Evolutionary conservation across 2,113 vertebrate genomes (phyloP).

Genomic region (Phaethon lepturus): DNA sequence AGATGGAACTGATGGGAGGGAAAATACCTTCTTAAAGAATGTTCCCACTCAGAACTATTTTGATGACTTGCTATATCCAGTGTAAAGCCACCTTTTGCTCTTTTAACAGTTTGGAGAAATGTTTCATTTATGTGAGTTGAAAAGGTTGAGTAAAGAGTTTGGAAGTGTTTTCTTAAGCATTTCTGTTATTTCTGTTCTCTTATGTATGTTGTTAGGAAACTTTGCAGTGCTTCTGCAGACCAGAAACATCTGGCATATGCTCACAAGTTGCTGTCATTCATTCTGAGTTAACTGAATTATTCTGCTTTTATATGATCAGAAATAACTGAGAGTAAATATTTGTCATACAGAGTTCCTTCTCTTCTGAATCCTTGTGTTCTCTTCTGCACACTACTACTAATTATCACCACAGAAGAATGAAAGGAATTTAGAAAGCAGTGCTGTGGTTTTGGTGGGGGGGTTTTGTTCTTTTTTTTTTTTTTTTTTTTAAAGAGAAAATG

Average conservation of each 20-base stretch:
- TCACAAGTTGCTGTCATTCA: not conserved
- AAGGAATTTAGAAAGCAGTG: not conserved
- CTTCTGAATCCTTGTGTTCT: not conserved
- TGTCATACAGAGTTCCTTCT: not conserved
- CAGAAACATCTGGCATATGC: not conserved
- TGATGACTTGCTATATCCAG: not conserved
- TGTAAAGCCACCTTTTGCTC: not conserved
- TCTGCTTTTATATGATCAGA: not conserved
- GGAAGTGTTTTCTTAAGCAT: not conserved
- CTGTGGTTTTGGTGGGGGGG: not conserved
- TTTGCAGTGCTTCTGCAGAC: not conserved
- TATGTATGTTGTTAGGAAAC: not conserved
- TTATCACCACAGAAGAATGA: not conserved
- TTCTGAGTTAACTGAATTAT: not conserved
- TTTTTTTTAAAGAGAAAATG: not conserved
- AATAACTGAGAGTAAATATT: not conserved
- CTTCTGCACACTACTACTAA: not conserved
- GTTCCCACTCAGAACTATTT: not conserved
- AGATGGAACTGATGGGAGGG: not conserved
- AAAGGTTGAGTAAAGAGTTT: not conserved
- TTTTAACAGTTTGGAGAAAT: not conserved
- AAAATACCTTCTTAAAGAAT: not conserved
- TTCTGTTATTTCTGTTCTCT: not conserved
- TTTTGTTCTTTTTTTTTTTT: not conserved
- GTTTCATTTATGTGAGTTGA: not conserved